These are phyloP conservation scores for Anabas testudineus DNA, from an alignment of 2,797 vertebrate genomes.

Conservation along the genomic window DNA sequence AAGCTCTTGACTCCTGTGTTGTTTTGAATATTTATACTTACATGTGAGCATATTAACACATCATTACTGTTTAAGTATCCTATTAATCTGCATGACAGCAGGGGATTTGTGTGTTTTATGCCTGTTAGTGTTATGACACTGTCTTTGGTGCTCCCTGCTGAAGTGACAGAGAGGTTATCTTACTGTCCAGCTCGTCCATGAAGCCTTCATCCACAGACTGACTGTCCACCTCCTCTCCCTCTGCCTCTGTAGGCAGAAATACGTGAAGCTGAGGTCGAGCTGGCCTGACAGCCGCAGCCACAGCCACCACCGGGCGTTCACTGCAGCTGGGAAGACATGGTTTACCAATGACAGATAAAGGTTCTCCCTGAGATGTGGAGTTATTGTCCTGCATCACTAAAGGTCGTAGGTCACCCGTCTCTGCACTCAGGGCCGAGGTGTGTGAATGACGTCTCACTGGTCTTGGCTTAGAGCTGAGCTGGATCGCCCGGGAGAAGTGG, in stretches of 20 bases:
- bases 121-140: neutral
- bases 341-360: constrained; percentile 78
- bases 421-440: constrained; percentile 10
- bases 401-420: constrained; percentile 28
- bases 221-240: constrained; percentile 70
- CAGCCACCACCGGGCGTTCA: neutral
- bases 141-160: constrained; percentile 58
- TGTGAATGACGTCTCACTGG: constrained; percentile 41
- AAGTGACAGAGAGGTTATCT: constrained; percentile 66
- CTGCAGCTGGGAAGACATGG: constrained; percentile 68
- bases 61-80: too few species aligned
- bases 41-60: too few species aligned
- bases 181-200: constrained; percentile 83
- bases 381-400: constrained; percentile 11
- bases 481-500: constrained; percentile 82
- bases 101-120: neutral
- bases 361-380: constrained; percentile 30
- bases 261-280: constrained; percentile 83
- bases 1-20: too few species aligned
- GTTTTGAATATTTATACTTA: too few species aligned
- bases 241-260: constrained; percentile 80
- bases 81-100: neutral
- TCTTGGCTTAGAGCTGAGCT: constrained; percentile 58
- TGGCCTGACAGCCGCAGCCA: constrained; percentile 13
- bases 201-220: constrained; percentile 83